Base-by-base conservation (phyloP, 64 coral and sea anemone genomes). In the Montipora capricornis region DNA sequence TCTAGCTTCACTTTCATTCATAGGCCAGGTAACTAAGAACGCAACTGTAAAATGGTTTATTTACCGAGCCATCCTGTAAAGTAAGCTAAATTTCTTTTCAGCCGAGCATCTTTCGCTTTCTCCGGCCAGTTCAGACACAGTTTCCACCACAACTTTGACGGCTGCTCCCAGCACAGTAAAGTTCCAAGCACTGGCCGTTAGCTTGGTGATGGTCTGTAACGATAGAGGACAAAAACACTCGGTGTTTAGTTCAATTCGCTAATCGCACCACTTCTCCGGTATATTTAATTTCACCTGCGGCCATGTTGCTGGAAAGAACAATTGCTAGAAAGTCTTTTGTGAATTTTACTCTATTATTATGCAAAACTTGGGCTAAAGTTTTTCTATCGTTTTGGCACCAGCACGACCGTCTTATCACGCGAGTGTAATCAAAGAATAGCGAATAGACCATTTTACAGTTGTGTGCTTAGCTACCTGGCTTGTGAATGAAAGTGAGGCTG, bases 141-240 rank as follows among this genome's bases (percentile, higher is more conserved):
- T 92, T 73, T 95, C 95, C 6, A 95, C 93, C 2, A 97, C 84
- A 20, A 93, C 64, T 76, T 95, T 97, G 16, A 97, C 83, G 2
- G 95, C 87, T 78, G 89, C 89, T 46, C 95, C 95, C 50, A 97
- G 89, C 24, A 94, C 84, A 83, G 77, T 97, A 84, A 92, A 95
- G 59, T 91, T 94, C 11, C 94, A 61, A 1, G 95, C 95, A 78
- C 95, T 94, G 17, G 92, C 89, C 17, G 92, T 97, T 76, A 97
- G 74, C 80, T 95, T 97, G 22, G 92, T 97, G 68, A 97, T 89
- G 29, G 50, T 89, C 95, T 97, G 44, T 16, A 51, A 49, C 15
- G 11, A 76, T 15, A 48, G 15, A 19, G 16, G 1, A 19, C 16
- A 78, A 78, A 8, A 17, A 19, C 44, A 49, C 44, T 8, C 2